Evolutionary conservation across 2,888 invertebrate genomes (phyloP).

Genomic region (Eupithecia abbreviata): DNA sequence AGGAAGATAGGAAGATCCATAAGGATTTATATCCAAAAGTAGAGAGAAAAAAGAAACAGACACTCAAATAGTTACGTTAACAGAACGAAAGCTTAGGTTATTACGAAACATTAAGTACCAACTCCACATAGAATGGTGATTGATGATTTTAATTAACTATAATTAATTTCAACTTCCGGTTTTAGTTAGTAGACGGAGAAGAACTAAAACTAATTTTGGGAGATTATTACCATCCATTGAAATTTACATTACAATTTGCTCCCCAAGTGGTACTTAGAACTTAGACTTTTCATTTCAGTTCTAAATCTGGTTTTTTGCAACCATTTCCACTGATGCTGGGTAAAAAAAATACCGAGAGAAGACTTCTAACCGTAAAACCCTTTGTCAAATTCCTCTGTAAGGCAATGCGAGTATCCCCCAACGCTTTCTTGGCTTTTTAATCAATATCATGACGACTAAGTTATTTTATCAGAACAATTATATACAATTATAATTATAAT

Average conservation of each 20-base stretch:
- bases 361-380: not conserved
- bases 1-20: too few relatives aligned
- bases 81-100: not conserved
- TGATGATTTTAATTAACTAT: constrained; percentile 22
- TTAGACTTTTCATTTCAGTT: not conserved
- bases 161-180: constrained; percentile 21
- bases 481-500: too few relatives aligned
- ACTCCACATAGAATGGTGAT: constrained; percentile 2
- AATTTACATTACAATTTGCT: constrained; percentile 19
- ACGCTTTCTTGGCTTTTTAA: not conserved
- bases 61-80: too few relatives aligned
- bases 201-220: constrained; percentile 30
- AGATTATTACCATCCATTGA: constrained; percentile 31
- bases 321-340: not conserved
- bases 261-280: constrained; percentile 2
- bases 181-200: constrained; percentile 13
- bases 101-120: not conserved
- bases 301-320: not conserved
- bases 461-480: not conserved
- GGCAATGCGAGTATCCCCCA: not conserved
- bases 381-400: not conserved
- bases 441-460: not conserved
- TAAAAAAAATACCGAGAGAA: not conserved
- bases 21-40: too few relatives aligned
- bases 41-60: too few relatives aligned